Conservation (phyloP, 2,113 vertebrate genomes). For the Notothenia rossii region DNA sequence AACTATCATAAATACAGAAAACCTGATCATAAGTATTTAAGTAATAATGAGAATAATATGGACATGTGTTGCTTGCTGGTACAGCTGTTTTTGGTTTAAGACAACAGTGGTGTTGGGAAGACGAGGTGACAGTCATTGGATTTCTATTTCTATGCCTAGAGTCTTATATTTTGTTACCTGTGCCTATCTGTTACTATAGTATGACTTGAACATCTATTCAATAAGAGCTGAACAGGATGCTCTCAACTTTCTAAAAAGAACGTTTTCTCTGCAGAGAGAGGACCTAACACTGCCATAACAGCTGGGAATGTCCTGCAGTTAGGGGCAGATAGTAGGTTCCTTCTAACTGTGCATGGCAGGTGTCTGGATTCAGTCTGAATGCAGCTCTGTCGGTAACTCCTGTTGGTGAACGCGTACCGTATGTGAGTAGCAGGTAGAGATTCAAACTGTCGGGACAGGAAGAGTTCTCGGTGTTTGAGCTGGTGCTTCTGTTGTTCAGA, state of each 20-base stretch:
- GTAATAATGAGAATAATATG: neutral
- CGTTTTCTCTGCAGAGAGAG: neutral
- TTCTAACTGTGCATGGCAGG: neutral
- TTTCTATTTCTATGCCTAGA: neutral
- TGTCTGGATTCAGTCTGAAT: neutral
- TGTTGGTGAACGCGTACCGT: constrained; percentile 78
- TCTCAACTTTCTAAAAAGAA: neutral
- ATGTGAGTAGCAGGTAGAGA: constrained; percentile 95
- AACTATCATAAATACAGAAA: neutral
- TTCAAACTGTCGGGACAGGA: constrained; percentile 93
- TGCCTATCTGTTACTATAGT: neutral
- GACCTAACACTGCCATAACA: neutral
- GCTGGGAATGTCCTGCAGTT: neutral
- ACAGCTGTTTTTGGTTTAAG: neutral
- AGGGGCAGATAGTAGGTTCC: no score
- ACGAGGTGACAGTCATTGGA: neutral
- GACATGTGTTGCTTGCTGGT: neutral
- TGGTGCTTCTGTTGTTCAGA: constrained; percentile 92
- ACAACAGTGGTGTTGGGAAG: neutral
- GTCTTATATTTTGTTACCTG: neutral
- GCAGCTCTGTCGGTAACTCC: neutral
- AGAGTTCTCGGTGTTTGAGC: constrained; percentile 94
- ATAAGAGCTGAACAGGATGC: neutral
- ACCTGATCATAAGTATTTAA: neutral
- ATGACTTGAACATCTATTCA: neutral